Evolutionary conservation across 2,888 invertebrate genomes (phyloP), one percentile per base, ranked within the genome.

Genomic region (Nycteola revayana): DNA sequence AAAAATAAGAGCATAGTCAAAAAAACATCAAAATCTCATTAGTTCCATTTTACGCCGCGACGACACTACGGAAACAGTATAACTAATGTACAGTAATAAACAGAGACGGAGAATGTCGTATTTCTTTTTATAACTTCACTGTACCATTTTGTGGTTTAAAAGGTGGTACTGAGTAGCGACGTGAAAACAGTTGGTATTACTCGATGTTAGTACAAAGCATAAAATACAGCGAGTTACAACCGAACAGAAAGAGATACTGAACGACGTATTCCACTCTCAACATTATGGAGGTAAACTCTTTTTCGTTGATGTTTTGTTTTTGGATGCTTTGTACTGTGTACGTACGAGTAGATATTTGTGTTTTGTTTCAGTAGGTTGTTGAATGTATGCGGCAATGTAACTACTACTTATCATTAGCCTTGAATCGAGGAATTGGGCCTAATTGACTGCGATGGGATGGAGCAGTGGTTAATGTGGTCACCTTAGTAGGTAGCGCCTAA

Each of bases 1-100:
- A 69, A 84, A 86, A 86, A 86, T 86, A 88, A 88, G 82, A 82
- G 76, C 76, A 80, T 84, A 86, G 88, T 88, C 87, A 88, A 88
- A 88, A 87, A 87, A 88, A 87, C 88, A 88, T 88, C 88, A 88
- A 87, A 88, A 87, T 82, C 87, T 88, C 88, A 88, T 88, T 88
- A 88, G 88, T 88, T 87, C 81, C 85, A 82, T 87, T 88, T 81
- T 86, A 84, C 82, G 79, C 80, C 83, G 80, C 75, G 79, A 79
- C 83, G 88, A 85, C 87, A 85, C 84, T 85, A 84, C 84, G 88
- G 87, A 87, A 81, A 79, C 86, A 74, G 83, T 88, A 88, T 88
- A 88, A 87, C 87, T 87, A 88, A 88, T 88, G 88, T 85, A 82
- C 81, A 66, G 86, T 74, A 87, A 86, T 88, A 88, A 87, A 87